Base-by-base conservation (phyloP, 1,140 invertebrate genomes). In the Neodiprion virginianus region DNA sequence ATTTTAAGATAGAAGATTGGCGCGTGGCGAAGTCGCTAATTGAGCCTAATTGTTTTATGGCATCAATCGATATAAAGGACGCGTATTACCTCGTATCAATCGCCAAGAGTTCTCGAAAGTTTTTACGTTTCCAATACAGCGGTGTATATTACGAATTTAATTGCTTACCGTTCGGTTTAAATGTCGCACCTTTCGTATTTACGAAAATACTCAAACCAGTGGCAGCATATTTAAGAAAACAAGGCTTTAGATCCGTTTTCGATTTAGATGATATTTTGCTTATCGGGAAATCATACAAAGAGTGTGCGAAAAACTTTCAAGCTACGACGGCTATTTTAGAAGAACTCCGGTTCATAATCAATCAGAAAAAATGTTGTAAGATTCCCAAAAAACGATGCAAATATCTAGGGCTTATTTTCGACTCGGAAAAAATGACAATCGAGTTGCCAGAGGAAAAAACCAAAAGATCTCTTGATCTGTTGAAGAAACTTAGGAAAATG, bases 181-280 rank as follows among this genome's bases (percentile, higher is more conserved):
- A 8, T 68, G 61, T 67, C 11, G 79, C 78, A 4, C 78, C 80
- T 14, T 76, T 23, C 12, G 47, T 78, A n/a, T 80, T 80, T 73
- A 79, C 78, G 0, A 81, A 81, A 74, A 48, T 81, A 12, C 73
- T 79, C 23, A 79, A 79, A 71, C 77, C 76, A 7, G 70, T 81
- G 28, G 61, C 78, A 8, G 48, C 14, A 8, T 69, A 61, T 47
- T 40, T 76, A 7, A 11, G 75, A 66, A 12, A 68, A 12, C 50
- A 67, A 47, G 72, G 72, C 8, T 48, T 66, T 28, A 47, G 48
- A 0, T 68, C 72, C n/a, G 72, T 76, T 2, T 28, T 76, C 17
- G 73, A 76, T 67, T 48, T 76, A 21, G 75, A 76, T 47, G 75
- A 76, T 49, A 49, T 76, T 61, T 48, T 76, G 9, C 40, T 76